Evolutionary conservation across 2,888 invertebrate species (phyloP), one percentile per base, ranked within the genome.

Genomic region (Melinaea marsaeus): DNA sequence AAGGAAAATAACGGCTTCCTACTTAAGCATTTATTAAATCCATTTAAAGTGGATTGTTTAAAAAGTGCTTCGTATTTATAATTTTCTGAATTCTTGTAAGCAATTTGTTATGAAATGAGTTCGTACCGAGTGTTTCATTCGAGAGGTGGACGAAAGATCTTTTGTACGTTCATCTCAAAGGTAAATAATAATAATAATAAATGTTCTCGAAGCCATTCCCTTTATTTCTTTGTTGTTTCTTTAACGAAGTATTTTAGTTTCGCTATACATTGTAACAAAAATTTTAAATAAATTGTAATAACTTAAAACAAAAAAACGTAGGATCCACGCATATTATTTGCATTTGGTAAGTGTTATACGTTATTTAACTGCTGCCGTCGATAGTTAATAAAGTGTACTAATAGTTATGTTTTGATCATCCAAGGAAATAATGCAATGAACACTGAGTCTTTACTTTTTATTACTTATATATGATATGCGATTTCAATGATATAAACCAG

Each of bases 11-110:
- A 85, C 85, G 82, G 77, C 77, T 77, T 78, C 78, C 78, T 79
- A 80, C 83, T 85, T 77, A 84, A 87, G 84, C 84, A 88, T 90
- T 90, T 90, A 89, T 88, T 89, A 88, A 89, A 90, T 85, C 83
- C 87, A 82, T 85, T 68, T 75, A 79, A 75, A 82, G 84, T 81
- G 83, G 84, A 87, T 87, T 80, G 83, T 79, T 79, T 79, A 80
- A 79, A 82, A 82, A 84, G 79, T 79, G 81, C 78, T 82, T 79
- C 76, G 64, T 67, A 70, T 70, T 71, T 73, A 67, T 73, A 65
- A 67, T 73, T 69, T 68, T 63, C 58, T 57, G 63, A 62, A 64
- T 61, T 58, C 67, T 57, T 64, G 62, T 63, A 65, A 68, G 63
- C 65, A 63, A 60, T 65, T 66, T 65, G 68, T 62, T 65, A 59